Percentiles rank a stretch among this genome's conserved stretches.
These are phyloP conservation scores for Sitta europaea DNA, from an alignment of 2,113 vertebrate genomes.

Conservation along the genomic window DNA sequence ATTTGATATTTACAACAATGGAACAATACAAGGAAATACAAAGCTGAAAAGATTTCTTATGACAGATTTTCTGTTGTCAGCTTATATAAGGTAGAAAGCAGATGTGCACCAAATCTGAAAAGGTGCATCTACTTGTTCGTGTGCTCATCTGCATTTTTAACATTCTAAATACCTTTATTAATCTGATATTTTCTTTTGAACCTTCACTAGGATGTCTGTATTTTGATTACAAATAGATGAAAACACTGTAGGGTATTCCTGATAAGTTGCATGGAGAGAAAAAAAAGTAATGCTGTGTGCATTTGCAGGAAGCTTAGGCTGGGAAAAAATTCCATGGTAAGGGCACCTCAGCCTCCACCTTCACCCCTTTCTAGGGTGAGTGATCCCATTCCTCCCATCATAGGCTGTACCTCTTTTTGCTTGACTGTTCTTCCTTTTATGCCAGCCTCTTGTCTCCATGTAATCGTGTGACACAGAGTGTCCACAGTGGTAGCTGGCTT, in stretches of 20 bases:
- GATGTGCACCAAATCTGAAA: background rate
- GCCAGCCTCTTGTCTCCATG: background rate
- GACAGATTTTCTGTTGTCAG: background rate
- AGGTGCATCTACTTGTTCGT: background rate
- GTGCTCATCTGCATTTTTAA: background rate
- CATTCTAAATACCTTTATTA: background rate
- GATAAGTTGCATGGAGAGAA: background rate
- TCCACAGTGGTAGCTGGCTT: background rate
- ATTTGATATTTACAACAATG: background rate
- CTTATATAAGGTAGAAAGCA: background rate
- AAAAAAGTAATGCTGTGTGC: background rate
- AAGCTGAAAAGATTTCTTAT: background rate
- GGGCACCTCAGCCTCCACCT: background rate
- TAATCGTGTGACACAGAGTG: rapidly evolving
- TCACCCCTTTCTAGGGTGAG: background rate
- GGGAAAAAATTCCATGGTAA: background rate
- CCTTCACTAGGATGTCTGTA: background rate
- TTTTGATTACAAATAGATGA: background rate
- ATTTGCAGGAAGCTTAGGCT: background rate
- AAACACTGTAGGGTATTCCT: background rate
- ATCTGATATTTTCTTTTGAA: background rate
- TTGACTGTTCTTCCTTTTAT: background rate
- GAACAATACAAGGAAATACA: background rate
- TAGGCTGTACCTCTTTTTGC: background rate
- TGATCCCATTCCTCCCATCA: background rate